Evolutionary conservation across 2,113 vertebrate species (phyloP).

Genomic region (Psettodes erumei): DNA sequence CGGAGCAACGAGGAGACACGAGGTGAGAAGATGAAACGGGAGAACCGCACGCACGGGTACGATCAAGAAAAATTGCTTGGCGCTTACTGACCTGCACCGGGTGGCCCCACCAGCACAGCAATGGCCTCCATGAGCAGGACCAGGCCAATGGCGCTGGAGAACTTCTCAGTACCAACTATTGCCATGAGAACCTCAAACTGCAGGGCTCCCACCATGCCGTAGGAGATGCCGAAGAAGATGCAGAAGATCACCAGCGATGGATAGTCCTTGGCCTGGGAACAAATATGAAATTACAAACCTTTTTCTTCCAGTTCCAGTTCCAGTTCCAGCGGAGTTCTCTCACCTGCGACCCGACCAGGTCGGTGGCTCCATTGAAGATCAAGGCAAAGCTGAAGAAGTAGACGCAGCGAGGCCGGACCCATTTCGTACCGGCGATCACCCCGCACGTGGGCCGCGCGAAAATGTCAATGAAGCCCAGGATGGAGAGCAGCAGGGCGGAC

Average conservation of each 20-base stretch:
- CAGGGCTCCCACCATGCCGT: conserved; percentile 97
- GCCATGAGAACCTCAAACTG: conserved; percentile 98
- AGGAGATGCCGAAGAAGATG: conserved; percentile 96
- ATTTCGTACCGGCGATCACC: conserved; percentile 87
- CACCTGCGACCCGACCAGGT: conserved; percentile 90
- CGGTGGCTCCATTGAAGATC: conserved; percentile 93
- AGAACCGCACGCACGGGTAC: no score
- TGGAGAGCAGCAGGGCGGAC: conserved; percentile 90
- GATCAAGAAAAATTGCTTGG: no score
- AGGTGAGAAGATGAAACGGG: neutral
- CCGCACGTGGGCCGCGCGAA: conserved; percentile 92
- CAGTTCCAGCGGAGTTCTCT: no score
- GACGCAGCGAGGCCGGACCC: conserved; percentile 91
- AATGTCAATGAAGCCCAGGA: conserved; percentile 94
- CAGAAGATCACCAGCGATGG: conserved; percentile 89
- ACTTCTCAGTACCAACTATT: conserved; percentile 93
- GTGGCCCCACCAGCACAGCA: conserved; percentile 93
- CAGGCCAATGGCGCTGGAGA: conserved; percentile 95
- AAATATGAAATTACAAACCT: neutral
- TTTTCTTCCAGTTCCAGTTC: neutral
- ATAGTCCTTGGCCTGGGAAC: conserved; percentile 80
- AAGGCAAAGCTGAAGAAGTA: conserved; percentile 96
- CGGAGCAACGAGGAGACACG: neutral
- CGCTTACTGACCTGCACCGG: conserved; percentile 87
- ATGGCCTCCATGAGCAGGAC: conserved; percentile 93